Percentiles rank a stretch among this genome's conserved stretches.
Evolutionary conservation across 2,888 invertebrate species (phyloP).

Genomic region (Tachina lurida): DNA sequence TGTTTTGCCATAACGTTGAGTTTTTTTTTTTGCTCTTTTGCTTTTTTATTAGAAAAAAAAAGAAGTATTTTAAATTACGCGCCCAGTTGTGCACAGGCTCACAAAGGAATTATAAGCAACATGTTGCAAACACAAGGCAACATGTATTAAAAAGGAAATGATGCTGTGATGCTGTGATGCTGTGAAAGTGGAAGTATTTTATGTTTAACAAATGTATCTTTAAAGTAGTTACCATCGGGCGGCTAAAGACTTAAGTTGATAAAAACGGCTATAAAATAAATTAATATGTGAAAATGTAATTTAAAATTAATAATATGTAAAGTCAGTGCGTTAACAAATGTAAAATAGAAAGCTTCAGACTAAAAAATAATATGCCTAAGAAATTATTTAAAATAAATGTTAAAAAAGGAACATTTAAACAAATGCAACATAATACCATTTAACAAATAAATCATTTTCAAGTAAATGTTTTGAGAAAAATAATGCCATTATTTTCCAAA

Average conservation of each 20-base stretch:
- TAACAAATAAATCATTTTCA: too few species aligned
- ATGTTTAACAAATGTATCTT: conserved; percentile 15
- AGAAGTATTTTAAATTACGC: conserved; percentile 30
- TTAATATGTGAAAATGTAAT: background rate
- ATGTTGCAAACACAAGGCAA: conserved; percentile 40
- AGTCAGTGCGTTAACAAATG: too few species aligned
- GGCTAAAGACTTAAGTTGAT: conserved; percentile 29
- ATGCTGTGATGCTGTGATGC: background rate
- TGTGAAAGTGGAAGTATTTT: conserved; percentile 22
- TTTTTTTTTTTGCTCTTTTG: conserved; percentile 26
- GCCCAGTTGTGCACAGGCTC: conserved; percentile 42
- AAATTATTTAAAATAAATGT: too few species aligned
- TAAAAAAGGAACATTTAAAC: too few species aligned
- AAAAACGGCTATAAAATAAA: conserved; percentile 31
- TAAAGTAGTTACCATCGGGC: conserved; percentile 53
- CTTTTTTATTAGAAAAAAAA: conserved; percentile 6
- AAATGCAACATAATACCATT: too few species aligned
- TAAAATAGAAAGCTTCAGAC: too few species aligned
- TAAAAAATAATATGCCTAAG: too few species aligned
- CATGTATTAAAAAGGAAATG: conserved; percentile 25
- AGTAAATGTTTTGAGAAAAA: too few species aligned
- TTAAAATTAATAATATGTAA: background rate
- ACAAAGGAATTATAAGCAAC: background rate
- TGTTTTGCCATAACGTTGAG: conserved; percentile 6
- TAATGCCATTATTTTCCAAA: too few species aligned